These are phyloP conservation scores for Deroplatys truncata DNA, from an alignment of 2,888 invertebrate species.

Conservation along the genomic window DNA sequence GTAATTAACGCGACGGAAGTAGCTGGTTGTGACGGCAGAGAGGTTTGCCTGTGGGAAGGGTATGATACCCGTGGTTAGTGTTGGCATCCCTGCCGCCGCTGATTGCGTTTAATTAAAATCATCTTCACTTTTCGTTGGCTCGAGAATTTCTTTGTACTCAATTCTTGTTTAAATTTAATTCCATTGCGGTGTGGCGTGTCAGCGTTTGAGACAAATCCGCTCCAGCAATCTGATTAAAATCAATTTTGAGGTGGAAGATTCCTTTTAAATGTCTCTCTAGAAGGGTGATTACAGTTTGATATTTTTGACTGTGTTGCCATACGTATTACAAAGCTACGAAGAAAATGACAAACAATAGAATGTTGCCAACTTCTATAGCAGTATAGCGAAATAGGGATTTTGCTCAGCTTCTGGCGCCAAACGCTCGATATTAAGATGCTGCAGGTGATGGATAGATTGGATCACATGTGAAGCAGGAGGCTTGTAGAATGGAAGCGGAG, in stretches of 20 bases:
- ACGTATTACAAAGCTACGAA: too few species aligned
- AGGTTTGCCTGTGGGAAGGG: not conserved
- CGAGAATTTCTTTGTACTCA: not conserved
- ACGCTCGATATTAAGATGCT: too few species aligned
- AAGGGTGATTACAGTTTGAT: too few species aligned
- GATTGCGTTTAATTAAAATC: conserved; percentile 11
- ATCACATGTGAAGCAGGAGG: too few species aligned
- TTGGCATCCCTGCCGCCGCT: not conserved
- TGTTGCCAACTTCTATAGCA: too few species aligned
- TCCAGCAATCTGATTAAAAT: not conserved
- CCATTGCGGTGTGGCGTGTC: not conserved
- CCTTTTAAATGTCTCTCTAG: too few species aligned
- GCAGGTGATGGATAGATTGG: too few species aligned
- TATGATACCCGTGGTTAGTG: not conserved
- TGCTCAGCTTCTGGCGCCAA: too few species aligned
- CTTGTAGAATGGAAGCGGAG: too few species aligned
- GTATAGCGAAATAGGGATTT: too few species aligned
- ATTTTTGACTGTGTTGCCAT: too few species aligned
- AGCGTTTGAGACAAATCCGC: not conserved
- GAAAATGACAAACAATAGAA: too few species aligned
- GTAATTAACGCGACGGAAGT: conserved; percentile 5
- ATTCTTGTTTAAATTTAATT: not conserved
- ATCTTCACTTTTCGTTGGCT: conserved; percentile 1
- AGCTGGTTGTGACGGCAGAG: not conserved
- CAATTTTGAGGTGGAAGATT: not conserved